phyloP scores from a whole-genome alignment of 2,797 vertebrate species.

The Acanthornis magna region DNA sequence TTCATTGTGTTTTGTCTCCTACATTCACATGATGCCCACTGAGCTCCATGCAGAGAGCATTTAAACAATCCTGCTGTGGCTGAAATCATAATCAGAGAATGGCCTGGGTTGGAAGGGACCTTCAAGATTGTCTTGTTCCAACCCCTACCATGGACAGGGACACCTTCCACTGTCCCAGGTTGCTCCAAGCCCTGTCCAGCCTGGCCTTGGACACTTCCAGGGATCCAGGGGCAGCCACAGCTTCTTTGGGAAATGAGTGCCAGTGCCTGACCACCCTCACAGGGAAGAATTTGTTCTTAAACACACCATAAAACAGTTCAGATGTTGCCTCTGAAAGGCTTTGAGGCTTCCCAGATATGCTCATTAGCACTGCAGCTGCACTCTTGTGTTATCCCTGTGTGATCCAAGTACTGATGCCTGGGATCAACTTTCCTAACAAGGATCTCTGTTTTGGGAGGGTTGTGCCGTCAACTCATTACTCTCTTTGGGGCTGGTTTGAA shows the following conservation, averaged over 20 bases:
- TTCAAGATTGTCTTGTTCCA: neutral
- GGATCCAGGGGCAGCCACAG: neutral
- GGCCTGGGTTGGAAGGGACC: neutral
- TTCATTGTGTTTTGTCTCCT: neutral
- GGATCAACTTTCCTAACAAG: neutral
- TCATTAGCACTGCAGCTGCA: neutral
- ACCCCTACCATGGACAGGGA: neutral
- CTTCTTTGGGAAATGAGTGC: neutral
- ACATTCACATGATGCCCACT: neutral
- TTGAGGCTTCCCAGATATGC: neutral
- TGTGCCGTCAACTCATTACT: neutral
- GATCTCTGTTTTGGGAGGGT: neutral
- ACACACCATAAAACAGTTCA: neutral
- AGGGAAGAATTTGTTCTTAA: neutral
- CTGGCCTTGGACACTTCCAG: neutral
- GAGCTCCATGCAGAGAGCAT: neutral
- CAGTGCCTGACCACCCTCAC: neutral
- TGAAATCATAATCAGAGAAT: neutral
- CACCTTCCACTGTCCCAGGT: accelerated
- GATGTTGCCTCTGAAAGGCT: neutral
- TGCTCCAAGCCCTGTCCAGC: accelerated
- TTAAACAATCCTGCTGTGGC: neutral
- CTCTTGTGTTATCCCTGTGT: neutral
- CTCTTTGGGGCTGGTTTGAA: neutral
- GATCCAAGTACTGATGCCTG: neutral